phyloP scores from a whole-genome alignment of 2,888 invertebrate genomes.

The Halictus ligatus region DNA sequence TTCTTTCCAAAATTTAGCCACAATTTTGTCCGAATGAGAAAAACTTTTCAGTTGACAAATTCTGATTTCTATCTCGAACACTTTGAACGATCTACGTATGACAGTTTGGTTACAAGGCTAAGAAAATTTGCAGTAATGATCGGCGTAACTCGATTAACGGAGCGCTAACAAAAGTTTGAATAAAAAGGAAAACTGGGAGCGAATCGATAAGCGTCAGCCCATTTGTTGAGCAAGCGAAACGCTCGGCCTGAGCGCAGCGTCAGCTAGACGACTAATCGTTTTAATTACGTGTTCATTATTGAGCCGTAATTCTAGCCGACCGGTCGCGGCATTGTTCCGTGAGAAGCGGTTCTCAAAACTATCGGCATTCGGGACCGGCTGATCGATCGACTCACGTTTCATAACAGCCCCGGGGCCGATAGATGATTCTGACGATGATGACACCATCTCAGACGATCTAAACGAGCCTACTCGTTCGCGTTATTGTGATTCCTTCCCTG shows the following conservation, averaged over 20 bases:
- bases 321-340: background rate
- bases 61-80: background rate
- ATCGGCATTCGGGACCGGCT: background rate
- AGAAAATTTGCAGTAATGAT: background rate
- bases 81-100: too few relatives aligned
- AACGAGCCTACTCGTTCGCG: background rate
- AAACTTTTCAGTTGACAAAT: too few relatives aligned
- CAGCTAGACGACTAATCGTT: background rate
- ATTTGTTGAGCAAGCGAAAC: background rate
- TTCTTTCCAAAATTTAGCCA: too few relatives aligned
- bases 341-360: constrained; percentile 21
- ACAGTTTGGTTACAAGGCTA: background rate
- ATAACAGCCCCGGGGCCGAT: constrained; percentile 19
- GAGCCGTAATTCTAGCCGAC: background rate
- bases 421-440: constrained; percentile 30
- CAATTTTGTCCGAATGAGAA: too few relatives aligned
- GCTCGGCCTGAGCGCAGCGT: background rate
- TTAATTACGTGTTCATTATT: constrained; percentile 11
- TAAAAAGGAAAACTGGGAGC: background rate
- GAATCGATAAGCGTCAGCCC: background rate
- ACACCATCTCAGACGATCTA: background rate
- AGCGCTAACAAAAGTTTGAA: background rate
- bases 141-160: background rate
- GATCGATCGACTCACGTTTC: constrained; percentile 18
- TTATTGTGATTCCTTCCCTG: constrained; percentile 37